phyloP scores from a whole-genome alignment of 2,797 vertebrate species.

The Buceros bicornis region DNA sequence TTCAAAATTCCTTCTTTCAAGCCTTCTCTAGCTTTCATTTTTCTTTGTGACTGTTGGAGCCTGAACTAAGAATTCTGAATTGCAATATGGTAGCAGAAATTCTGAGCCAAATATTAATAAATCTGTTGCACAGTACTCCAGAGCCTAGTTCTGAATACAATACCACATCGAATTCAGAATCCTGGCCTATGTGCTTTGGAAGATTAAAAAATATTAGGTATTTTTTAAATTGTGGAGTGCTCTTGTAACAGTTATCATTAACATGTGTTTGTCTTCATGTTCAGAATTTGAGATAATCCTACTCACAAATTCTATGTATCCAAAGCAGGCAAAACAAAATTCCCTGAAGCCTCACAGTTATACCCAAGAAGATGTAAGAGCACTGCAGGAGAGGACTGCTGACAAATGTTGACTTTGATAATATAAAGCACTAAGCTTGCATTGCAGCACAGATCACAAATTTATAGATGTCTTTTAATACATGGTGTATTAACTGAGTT shows the following conservation, averaged over 20 bases:
- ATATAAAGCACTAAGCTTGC: background rate
- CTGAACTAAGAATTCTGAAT: background rate
- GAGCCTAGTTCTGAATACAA: background rate
- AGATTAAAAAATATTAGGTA: background rate
- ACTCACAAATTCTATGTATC: background rate
- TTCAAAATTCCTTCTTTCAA: background rate
- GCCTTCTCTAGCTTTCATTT: background rate
- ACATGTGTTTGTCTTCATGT: fast-evolving
- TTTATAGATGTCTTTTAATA: background rate
- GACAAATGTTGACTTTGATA: background rate
- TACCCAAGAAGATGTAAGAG: background rate
- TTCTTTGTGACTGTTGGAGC: background rate
- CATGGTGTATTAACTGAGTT: background rate
- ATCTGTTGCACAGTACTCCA: background rate
- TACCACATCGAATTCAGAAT: background rate
- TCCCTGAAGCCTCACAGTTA: background rate
- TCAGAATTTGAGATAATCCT: background rate
- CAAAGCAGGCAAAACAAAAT: background rate
- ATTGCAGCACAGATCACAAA: background rate
- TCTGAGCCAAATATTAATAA: background rate
- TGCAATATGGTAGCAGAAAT: background rate
- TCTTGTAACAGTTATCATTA: background rate
- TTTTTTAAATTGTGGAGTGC: background rate
- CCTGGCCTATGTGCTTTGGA: background rate
- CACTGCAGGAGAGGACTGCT: background rate